phyloP scores from a whole-genome alignment of 1,140 invertebrate genomes.

The Euschistus heros region DNA sequence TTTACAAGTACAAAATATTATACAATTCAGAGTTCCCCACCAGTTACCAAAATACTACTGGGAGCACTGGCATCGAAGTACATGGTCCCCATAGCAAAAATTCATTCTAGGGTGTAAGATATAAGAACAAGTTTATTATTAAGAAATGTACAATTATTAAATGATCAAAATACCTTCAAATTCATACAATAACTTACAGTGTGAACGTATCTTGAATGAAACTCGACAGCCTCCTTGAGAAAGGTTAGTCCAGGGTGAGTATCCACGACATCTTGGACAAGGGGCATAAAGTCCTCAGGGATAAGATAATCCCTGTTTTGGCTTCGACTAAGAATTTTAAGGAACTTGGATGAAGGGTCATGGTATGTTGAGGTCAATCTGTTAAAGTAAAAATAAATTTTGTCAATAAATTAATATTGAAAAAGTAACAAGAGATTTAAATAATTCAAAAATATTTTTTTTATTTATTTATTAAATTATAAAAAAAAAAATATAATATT shows the following conservation, averaged over 20 bases:
- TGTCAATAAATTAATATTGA: not conserved
- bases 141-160: no score
- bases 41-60: no score
- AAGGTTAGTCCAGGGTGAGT: constrained; percentile 97
- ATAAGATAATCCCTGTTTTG: constrained; percentile 43
- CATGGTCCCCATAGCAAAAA: no score
- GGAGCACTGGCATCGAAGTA: no score
- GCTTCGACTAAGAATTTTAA: constrained; percentile 67
- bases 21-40: no score
- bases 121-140: constrained; percentile 10
- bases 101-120: constrained; percentile 1
- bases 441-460: no score
- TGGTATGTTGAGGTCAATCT: constrained; percentile 51
- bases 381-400: constrained; percentile 21
- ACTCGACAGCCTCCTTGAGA: constrained; percentile 93
- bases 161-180: no score
- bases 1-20: no score
- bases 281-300: constrained; percentile 80
- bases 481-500: not conserved
- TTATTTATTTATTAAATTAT: not conserved
- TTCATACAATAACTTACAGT: constrained; percentile 53
- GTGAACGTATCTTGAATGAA: constrained; percentile 96
- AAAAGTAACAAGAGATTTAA: no score
- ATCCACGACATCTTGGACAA: constrained; percentile 96
- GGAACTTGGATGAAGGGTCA: constrained; percentile 82